phyloP scores from a whole-genome alignment of 2,888 invertebrate species.

The Coenonympha glycerion region DNA sequence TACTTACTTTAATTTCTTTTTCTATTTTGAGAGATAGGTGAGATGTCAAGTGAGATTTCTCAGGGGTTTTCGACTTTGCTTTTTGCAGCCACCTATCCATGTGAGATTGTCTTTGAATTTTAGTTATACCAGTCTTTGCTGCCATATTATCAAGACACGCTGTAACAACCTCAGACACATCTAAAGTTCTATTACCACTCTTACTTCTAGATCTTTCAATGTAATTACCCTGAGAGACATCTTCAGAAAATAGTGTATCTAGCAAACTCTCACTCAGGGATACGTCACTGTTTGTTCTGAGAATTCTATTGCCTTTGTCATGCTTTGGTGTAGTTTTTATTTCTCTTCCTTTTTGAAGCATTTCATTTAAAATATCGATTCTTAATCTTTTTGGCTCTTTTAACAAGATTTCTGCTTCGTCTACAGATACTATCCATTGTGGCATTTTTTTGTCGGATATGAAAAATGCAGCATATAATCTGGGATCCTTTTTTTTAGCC shows the following conservation, averaged over 20 bases:
- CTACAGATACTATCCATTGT: constrained; percentile 83
- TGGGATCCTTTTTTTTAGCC: constrained; percentile 74
- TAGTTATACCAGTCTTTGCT: constrained; percentile 67
- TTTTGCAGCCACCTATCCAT: constrained; percentile 73
- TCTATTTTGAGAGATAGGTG: constrained; percentile 26
- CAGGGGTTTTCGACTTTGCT: constrained; percentile 70
- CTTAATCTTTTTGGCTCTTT: constrained; percentile 74
- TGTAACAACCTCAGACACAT: constrained; percentile 67
- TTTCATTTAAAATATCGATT: constrained; percentile 67
- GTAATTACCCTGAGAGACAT: constrained; percentile 51
- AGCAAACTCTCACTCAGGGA: constrained; percentile 68
- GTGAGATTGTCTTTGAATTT: constrained; percentile 67
- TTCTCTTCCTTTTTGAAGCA: constrained; percentile 45
- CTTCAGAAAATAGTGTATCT: constrained; percentile 65
- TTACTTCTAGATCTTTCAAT: constrained; percentile 43
- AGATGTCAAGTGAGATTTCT: constrained; percentile 48
- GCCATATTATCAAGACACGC: constrained; percentile 71
- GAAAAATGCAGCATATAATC: constrained; percentile 68
- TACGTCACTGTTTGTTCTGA: constrained; percentile 61
- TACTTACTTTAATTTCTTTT: constrained; percentile 25
- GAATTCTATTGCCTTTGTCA: constrained; percentile 49
- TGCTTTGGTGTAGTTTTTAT: constrained; percentile 42
- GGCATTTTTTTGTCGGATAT: constrained; percentile 71
- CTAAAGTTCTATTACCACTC: constrained; percentile 52
- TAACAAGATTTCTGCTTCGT: constrained; percentile 82